A percentile compares a stretch with the other conserved stretches of the same genome.
These are phyloP conservation scores for Yponomeuta evonymella DNA, from an alignment of 2,888 invertebrate species.

Conservation along the genomic window DNA sequence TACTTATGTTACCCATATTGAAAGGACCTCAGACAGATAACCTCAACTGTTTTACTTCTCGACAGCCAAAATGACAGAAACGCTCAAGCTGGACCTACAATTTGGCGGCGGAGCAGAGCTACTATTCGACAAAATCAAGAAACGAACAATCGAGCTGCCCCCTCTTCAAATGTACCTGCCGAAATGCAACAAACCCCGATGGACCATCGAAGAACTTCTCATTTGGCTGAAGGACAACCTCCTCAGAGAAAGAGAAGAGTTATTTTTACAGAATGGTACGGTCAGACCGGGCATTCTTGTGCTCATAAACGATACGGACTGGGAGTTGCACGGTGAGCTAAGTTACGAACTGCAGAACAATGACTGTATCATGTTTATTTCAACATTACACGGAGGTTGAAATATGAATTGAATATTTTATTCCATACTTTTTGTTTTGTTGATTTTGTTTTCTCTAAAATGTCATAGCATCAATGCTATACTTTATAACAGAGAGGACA, in stretches of 20 bases:
- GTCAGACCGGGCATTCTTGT: conserved; percentile 94
- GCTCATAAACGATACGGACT: conserved; percentile 95
- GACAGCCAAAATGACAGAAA: conserved; percentile 2
- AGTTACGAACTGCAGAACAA: conserved; percentile 81
- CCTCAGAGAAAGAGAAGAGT: conserved; percentile 83
- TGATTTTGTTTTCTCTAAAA: no score
- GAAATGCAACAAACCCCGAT: conserved; percentile 10
- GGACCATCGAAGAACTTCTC: conserved; percentile 81
- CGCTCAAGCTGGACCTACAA: conserved; percentile 26
- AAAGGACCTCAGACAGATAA: no score
- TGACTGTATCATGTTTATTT: conserved; percentile 87
- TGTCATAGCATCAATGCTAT: no score
- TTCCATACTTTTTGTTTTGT: not conserved
- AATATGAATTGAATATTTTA: conserved; percentile 11
- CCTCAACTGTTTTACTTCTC: no score
- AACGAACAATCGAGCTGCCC: conserved; percentile 76
- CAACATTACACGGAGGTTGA: conserved; percentile 89
- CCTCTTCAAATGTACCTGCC: conserved; percentile 40
- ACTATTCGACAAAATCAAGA: conserved; percentile 83
- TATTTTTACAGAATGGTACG: conserved; percentile 66
- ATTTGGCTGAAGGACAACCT: conserved; percentile 86
- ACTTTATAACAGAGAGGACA: no score
- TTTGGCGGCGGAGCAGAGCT: conserved; percentile 89
- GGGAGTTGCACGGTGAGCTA: conserved; percentile 90
- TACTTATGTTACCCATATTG: no score